Evolutionary conservation across 2,113 vertebrate species (phyloP).

Genomic region (Centropus bengalensis): DNA sequence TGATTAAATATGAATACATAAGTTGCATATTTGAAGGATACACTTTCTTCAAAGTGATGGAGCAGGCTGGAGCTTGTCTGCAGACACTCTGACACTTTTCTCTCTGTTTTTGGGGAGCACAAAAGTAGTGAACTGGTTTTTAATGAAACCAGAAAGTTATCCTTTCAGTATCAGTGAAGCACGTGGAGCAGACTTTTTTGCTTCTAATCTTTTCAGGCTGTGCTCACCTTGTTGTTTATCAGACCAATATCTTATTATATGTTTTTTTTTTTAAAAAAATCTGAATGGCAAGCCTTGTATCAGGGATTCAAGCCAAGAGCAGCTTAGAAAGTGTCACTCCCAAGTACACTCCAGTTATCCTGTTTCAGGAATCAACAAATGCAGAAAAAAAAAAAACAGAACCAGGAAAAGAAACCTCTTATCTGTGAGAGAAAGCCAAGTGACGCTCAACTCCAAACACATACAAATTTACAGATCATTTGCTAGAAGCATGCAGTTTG

Average conservation of each 20-base stretch:
- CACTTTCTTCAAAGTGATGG: background rate
- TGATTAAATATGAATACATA: background rate
- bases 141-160: background rate
- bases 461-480: background rate
- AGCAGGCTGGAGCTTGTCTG: background rate
- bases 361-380: slow-evolving; percentile 42
- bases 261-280: background rate
- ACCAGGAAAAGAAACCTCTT: background rate
- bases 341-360: background rate
- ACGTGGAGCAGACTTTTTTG: background rate
- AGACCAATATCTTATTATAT: background rate
- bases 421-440: background rate
- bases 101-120: background rate
- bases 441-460: background rate
- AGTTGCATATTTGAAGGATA: background rate
- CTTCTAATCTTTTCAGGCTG: background rate
- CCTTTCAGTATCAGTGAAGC: background rate
- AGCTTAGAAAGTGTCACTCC: background rate
- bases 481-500: background rate
- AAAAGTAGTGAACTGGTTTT: background rate
- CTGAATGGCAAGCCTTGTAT: background rate
- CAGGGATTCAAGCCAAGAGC: background rate
- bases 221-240: background rate
- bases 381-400: background rate
- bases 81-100: background rate